A percentile compares a stretch with the other conserved stretches of the same genome.
phyloP scores from a whole-genome alignment of 2,113 vertebrate species.

The Xenopus borealis region DNA sequence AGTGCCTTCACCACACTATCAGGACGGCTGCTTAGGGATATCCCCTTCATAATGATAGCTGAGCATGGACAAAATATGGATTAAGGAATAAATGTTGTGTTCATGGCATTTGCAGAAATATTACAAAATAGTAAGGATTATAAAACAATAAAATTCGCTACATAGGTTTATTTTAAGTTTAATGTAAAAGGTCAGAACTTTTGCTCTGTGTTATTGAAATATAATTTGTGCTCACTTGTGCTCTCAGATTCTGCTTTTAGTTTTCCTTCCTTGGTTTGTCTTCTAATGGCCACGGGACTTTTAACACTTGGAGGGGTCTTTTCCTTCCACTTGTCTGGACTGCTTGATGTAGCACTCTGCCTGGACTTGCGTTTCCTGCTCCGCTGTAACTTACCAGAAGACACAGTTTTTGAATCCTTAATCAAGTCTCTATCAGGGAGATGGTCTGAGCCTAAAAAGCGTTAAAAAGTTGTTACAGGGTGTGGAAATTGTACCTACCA shows the following conservation, averaged over 20 bases:
- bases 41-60: conserved; percentile 94
- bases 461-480: neutral
- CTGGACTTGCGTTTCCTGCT: conserved; percentile 23
- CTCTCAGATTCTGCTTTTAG: neutral
- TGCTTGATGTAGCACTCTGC: conserved; percentile 48
- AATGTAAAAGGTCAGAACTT: too few species aligned
- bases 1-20: conserved; percentile 88
- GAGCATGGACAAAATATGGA: conserved; percentile 7
- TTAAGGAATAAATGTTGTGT: neutral
- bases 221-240: conserved; percentile 16
- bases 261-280: neutral
- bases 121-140: too few species aligned
- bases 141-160: too few species aligned
- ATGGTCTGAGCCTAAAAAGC: conserved; percentile 13
- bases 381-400: neutral
- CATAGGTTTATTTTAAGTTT: too few species aligned
- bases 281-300: conserved; percentile 32
- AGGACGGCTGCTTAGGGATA: conserved; percentile 83
- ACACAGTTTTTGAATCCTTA: neutral
- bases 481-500: too few species aligned
- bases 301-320: conserved; percentile 49
- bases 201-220: neutral
- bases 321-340: conserved; percentile 50
- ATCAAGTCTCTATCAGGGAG: neutral
- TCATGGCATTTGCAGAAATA: too few species aligned